Conservation (phyloP, 1,140 invertebrate species). For the Samia ricini region DNA sequence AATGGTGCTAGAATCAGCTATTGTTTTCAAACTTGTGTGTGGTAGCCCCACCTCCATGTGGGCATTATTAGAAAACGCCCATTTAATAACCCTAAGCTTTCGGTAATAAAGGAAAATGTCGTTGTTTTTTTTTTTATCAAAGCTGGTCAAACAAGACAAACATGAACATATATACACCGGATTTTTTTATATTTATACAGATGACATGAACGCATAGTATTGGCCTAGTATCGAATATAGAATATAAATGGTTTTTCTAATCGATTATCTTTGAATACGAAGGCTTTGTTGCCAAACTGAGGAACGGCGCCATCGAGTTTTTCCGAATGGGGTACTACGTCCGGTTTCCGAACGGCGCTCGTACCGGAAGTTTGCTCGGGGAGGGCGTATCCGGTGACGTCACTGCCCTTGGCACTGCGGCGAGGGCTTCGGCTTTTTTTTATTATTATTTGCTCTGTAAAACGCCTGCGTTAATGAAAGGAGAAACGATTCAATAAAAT, state of each 20-base stretch:
- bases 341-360: conserved; percentile 35
- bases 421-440: conserved; percentile 23
- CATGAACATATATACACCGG: too few species aligned
- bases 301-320: conserved; percentile 29
- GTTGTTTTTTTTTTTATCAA: too few species aligned
- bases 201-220: too few species aligned
- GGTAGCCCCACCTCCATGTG: too few species aligned
- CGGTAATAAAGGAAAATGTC: too few species aligned
- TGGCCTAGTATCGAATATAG: not conserved
- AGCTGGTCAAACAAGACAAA: too few species aligned
- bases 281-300: not conserved
- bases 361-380: conserved; percentile 35
- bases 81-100: too few species aligned
- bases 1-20: too few species aligned
- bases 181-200: too few species aligned
- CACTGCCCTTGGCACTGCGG: conserved; percentile 22
- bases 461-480: conserved; percentile 1
- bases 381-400: conserved; percentile 29
- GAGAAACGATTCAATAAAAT: too few species aligned
- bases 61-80: too few species aligned
- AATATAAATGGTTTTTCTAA: not conserved
- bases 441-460: not conserved
- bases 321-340: conserved; percentile 43
- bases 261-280: not conserved
- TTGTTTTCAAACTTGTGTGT: too few species aligned